A percentile compares a stretch with the other conserved stretches of the same genome.
phyloP scores from a whole-genome alignment of 2,113 vertebrate species.

The Pitta sordida region DNA sequence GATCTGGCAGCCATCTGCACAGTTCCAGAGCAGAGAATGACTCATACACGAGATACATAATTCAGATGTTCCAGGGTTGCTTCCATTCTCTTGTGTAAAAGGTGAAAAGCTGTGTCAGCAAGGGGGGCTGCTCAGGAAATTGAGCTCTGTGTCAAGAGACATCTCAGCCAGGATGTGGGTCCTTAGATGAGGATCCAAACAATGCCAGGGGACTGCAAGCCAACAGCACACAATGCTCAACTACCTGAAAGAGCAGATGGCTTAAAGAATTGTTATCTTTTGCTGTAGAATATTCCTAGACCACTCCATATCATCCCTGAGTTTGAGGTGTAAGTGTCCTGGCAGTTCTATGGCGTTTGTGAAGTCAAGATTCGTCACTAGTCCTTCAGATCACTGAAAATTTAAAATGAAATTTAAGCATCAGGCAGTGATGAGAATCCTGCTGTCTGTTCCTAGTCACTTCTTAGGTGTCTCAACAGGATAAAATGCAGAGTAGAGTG shows the following conservation, averaged over 20 bases:
- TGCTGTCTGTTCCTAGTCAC: not conserved
- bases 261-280: not conserved
- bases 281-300: not conserved
- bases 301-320: not conserved
- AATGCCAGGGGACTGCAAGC: not conserved
- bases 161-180: not conserved
- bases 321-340: not conserved
- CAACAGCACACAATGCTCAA: not conserved
- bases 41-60: not conserved
- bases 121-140: not conserved
- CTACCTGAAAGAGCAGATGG: rapidly evolving
- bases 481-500: not conserved
- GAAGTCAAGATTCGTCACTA: not conserved
- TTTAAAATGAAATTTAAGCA: not conserved
- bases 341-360: not conserved
- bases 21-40: not conserved
- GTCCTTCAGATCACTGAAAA: not conserved
- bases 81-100: not conserved
- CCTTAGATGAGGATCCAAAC: not conserved
- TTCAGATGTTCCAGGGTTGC: not conserved
- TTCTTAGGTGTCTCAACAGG: not conserved
- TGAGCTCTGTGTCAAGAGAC: not conserved
- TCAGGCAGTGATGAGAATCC: not conserved
- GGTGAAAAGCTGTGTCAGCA: not conserved
- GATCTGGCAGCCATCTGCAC: not conserved